Conservation (phyloP, 2,888 invertebrate species). For the Leptura quadrifasciata region DNA sequence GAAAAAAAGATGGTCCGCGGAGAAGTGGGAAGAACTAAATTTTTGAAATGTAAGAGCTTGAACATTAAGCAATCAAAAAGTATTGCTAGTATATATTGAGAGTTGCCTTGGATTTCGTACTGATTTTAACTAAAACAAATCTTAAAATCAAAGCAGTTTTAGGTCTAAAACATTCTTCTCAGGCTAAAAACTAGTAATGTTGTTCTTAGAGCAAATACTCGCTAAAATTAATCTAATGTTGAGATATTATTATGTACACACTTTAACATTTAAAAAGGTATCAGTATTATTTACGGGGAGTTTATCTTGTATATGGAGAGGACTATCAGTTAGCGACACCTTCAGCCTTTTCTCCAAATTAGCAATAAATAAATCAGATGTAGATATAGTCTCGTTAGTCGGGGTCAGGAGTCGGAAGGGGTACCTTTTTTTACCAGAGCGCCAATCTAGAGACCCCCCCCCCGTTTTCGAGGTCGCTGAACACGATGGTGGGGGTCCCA, state of each 20-base stretch:
- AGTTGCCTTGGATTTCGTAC: slow-evolving; percentile 28
- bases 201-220: background rate
- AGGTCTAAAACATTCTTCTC: slow-evolving; percentile 17
- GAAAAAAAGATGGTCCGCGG: background rate
- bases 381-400: no score
- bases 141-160: slow-evolving; percentile 9
- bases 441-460: no score
- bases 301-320: no score
- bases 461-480: no score
- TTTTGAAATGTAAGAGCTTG: background rate
- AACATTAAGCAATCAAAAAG: slow-evolving; percentile 33
- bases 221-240: background rate
- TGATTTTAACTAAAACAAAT: background rate
- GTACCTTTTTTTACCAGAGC: no score
- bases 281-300: background rate
- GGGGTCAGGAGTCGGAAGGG: no score
- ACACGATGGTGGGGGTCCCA: no score
- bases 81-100: slow-evolving; percentile 11
- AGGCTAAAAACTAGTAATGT: slow-evolving; percentile 28
- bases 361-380: no score
- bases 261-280: background rate
- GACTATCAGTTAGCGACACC: no score
- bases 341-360: no score
- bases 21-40: background rate
- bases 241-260: slow-evolving; percentile 15